Evolutionary conservation across 2,797 vertebrate genomes (phyloP), one percentile per base, ranked within the genome.

Genomic region (Muscicapa striata): DNA sequence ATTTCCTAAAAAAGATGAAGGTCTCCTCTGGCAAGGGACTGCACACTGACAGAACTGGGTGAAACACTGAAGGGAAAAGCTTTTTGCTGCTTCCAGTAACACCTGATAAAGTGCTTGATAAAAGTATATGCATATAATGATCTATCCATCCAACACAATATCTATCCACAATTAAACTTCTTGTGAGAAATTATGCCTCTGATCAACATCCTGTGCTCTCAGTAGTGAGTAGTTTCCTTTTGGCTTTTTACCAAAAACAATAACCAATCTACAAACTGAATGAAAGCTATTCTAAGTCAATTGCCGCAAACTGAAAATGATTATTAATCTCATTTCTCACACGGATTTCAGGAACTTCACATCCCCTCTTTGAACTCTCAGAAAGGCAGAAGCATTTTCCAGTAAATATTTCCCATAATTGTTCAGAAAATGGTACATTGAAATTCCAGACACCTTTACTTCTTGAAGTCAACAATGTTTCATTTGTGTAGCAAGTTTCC

Each of bases 381-480:
- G 85, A 94, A 93, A 52, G 49, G 48, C 90, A 97, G 92, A 96
- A 97, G 59, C 40, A 80, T 96, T 96, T 97, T 94, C 95, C 80
- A 93, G 84, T 93, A 82, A 80, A 82, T 93, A 77, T 97, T 97
- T 98, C 97, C 97, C 97, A 97, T 97, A 76, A 97, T 98, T 98
- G 96, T 98, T 97, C 94, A 87, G 24, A 92, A 93, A 93, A 89
- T 8, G 54, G 84, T 86, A 86, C 63, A 89, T 20, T 94, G 93
- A 78, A 90, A 90, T 97, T 97, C 95, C 96, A 96, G 90, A 66
- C 58, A 76, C 45, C 78, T 93, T 93, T 96, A 95, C 77, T 95
- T 74, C 55, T 84, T 97, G 90, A 93, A 93, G 68, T 83, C 84
- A 96, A 83, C 91, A 89, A 40, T 89, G 87, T 96, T 97, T 97